Base-by-base conservation (phyloP, 2,113 vertebrate genomes). In the Haliaeetus leucogaster region DNA sequence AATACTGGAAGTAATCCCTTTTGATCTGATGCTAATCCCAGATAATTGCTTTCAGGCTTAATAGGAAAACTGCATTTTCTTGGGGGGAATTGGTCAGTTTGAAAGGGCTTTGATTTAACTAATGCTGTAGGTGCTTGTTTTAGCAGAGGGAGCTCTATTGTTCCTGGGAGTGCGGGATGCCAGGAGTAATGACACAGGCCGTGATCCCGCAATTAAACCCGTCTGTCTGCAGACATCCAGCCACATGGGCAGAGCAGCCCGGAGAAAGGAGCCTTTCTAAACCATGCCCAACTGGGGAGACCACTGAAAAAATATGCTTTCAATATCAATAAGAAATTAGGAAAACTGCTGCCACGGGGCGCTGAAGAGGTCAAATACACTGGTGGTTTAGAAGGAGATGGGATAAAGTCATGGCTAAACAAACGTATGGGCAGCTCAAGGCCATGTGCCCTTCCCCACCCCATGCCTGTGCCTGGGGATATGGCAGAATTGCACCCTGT, bases 1-100 rank as follows among this genome's bases (percentile, higher is more conserved):
- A 98, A 97, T 98, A 87, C 97, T 97, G 93, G 81, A 93, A 94
- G 94, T 97, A 98, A 98, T 96, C 97, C 58, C 72, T 92, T 96
- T 96, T 97, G 97, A 98, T 98, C 97, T 92, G 88, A 85, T 82
- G 89, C 94, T 98, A 98, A 98, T 98, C 98, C 97, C n/a, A 96
- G 94, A 98, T 98, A 98, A 98, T 98, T 98, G 98, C 98, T 97
- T 97, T 95, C 13, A 48, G 91, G 38, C 82, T 98, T 97, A 95
- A 89, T 91, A 77, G 96, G 96, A 96, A 97, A 97, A 96, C 96
- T 96, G 97, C 97, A 52, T 97, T 95, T 97, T 97, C 95, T 95
- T 58, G 53, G 65, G 32, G 9, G 6, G n/a, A 40, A 72, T 67
- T 32, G 91, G 94, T 92, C 94, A 93, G 76, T 62, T 86, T 73